phyloP scores from a whole-genome alignment of 2,888 invertebrate genomes.

The Pandemis heparana region DNA sequence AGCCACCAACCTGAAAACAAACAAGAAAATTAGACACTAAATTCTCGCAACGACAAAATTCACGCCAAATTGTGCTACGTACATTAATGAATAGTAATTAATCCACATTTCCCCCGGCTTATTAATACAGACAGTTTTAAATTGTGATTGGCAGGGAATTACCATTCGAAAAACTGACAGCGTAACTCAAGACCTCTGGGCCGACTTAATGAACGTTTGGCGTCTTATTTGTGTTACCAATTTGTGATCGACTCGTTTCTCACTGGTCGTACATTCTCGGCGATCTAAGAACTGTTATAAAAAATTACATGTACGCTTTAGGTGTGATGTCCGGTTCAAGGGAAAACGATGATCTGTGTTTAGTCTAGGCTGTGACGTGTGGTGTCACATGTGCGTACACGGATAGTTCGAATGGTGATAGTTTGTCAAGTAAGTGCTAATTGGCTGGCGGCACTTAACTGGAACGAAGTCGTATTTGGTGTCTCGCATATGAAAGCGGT shows the following conservation, averaged over 20 bases:
- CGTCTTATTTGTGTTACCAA: conserved; percentile 54
- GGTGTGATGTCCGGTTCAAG: neutral
- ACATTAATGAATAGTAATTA: conserved; percentile 49
- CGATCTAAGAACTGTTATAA: conserved; percentile 17
- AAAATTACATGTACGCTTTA: neutral
- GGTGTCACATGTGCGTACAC: conserved; percentile 5
- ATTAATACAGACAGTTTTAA: conserved; percentile 30
- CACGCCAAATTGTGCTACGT: conserved; percentile 44
- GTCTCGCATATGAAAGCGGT: conserved; percentile 17
- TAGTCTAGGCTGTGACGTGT: conserved; percentile 23
- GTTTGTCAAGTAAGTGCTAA: conserved; percentile 51
- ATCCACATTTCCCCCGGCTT: conserved; percentile 49
- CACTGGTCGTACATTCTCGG: conserved; percentile 30
- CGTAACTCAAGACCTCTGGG: conserved; percentile 18
- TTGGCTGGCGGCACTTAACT: conserved; percentile 46
- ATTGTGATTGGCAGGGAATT: conserved; percentile 32
- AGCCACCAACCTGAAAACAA: conserved; percentile 45
- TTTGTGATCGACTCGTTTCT: conserved; percentile 49
- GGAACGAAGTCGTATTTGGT: conserved; percentile 36
- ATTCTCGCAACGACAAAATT: conserved; percentile 28
- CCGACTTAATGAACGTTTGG: conserved; percentile 49
- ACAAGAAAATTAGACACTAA: conserved; percentile 27
- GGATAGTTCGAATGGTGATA: conserved; percentile 41
- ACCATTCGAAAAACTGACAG: conserved; percentile 30
- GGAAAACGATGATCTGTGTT: neutral